Percentiles rank a stretch among this genome's conserved stretches.
phyloP scores from a whole-genome alignment of 1,140 invertebrate species.

The Zaprionus inermis region DNA sequence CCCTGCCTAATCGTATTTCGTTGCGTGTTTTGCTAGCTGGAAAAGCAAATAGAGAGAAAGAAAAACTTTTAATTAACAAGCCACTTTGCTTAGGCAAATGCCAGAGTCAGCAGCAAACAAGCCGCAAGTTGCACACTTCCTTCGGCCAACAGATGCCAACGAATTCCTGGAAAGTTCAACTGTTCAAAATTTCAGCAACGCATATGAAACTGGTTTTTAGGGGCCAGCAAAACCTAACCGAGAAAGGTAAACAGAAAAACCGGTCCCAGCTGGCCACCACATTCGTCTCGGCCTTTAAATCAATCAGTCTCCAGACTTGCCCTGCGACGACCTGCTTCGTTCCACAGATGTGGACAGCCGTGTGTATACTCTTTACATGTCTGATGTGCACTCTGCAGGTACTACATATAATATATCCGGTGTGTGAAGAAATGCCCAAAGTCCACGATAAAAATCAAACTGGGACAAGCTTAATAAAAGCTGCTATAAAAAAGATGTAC shows the following conservation, averaged over 20 bases:
- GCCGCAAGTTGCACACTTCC: conserved; percentile 25
- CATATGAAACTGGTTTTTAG: conserved; percentile 67
- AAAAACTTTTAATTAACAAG: conserved; percentile 65
- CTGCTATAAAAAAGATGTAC: conserved; percentile 36
- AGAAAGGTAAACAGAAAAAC: conserved; percentile 38
- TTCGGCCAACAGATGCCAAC: conserved; percentile 36
- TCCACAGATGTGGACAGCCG: conserved; percentile 11
- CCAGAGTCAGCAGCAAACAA: too few species aligned
- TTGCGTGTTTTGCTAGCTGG: conserved; percentile 35
- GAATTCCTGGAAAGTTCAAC: conserved; percentile 78
- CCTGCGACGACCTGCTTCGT: conserved; percentile 36
- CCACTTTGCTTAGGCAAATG: conserved; percentile 49
- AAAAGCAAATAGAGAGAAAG: conserved; percentile 18
- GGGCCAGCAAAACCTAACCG: conserved; percentile 27
- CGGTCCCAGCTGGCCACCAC: conserved; percentile 20
- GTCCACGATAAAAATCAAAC: conserved; percentile 69
- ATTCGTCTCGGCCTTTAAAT: conserved; percentile 60
- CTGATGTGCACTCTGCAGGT: too few species aligned
- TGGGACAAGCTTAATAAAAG: conserved; percentile 71
- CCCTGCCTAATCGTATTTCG: conserved; percentile 5
- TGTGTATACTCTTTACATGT: conserved; percentile 2
- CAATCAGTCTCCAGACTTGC: conserved; percentile 59
- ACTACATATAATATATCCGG: too few species aligned
- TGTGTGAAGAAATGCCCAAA: conserved; percentile 67
- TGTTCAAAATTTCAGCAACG: conserved; percentile 61